A percentile compares a stretch with the other conserved stretches of the same genome.
Conservation (phyloP, 1,140 invertebrate genomes). For the Caenorhabditis tropicalis region DNA sequence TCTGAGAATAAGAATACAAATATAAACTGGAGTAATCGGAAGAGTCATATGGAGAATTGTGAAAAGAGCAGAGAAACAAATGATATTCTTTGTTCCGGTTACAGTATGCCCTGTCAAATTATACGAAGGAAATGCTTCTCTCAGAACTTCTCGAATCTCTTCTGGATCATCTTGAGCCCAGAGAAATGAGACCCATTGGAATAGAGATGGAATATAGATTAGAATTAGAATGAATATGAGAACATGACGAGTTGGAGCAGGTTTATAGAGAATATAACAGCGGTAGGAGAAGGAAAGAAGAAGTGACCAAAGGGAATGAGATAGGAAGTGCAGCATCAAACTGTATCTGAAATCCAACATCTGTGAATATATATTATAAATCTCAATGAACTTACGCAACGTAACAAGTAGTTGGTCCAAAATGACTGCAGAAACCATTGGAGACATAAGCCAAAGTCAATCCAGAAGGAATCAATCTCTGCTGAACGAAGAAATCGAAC, state of each 20-base stretch:
- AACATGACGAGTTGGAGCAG: background rate
- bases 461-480: slow-evolving; percentile 46
- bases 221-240: background rate
- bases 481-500: slow-evolving; percentile 44
- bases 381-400: slow-evolving; percentile 1
- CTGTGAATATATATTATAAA: too few species aligned
- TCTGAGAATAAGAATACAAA: slow-evolving; percentile 12
- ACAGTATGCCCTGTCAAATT: slow-evolving; percentile 26
- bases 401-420: slow-evolving; percentile 32
- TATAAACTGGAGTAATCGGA: slow-evolving; percentile 37
- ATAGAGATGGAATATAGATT: background rate
- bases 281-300: slow-evolving; percentile 2
- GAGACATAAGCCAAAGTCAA: slow-evolving; percentile 44
- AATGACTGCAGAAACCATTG: slow-evolving; percentile 37
- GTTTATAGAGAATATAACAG: background rate
- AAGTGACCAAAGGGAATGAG: slow-evolving; percentile 32
- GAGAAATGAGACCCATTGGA: background rate
- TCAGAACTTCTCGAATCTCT: background rate
- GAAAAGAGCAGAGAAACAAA: slow-evolving; percentile 7
- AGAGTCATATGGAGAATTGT: slow-evolving; percentile 35
- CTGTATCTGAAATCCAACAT: slow-evolving; percentile 15
- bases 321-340: slow-evolving; percentile 26
- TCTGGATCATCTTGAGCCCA: slow-evolving; percentile 9
- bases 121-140: background rate
- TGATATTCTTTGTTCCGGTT: slow-evolving; percentile 20